A percentile compares a stretch with the other conserved stretches of the same genome.
These are phyloP conservation scores for Sogatella furcifera DNA, from an alignment of 1,140 invertebrate genomes.

Conservation along the genomic window DNA sequence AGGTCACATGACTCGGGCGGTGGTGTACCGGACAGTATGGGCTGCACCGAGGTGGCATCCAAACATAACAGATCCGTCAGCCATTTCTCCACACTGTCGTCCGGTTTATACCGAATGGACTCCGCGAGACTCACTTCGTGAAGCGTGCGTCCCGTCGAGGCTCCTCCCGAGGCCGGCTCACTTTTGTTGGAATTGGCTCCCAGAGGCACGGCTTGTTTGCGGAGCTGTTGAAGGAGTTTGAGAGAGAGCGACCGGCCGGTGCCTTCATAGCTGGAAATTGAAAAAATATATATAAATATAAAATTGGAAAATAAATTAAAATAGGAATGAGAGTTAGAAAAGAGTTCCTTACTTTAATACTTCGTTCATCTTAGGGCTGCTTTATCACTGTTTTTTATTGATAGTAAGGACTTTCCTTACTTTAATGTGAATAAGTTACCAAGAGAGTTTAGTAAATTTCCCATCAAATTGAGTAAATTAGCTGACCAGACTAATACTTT, in stretches of 20 bases:
- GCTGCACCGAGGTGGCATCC: constrained; percentile 58
- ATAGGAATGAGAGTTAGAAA: too few species aligned
- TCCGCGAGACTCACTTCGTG: constrained; percentile 62
- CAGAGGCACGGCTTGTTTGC: constrained; percentile 43
- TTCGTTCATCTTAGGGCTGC: too few species aligned
- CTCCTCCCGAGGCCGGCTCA: constrained; percentile 32
- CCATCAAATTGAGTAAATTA: too few species aligned
- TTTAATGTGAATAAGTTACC: too few species aligned
- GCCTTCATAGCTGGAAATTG: constrained; percentile 81
- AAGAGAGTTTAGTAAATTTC: too few species aligned
- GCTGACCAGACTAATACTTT: too few species aligned
- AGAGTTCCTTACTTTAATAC: too few species aligned
- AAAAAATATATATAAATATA: too few species aligned
- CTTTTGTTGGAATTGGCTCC: constrained; percentile 33
- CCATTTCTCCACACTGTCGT: constrained; percentile 88
- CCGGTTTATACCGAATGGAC: constrained; percentile 86
- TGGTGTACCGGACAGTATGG: constrained; percentile 67
- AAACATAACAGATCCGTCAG: constrained; percentile 85
- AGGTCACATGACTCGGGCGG: constrained; percentile 81
- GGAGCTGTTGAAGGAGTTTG: constrained; percentile 86
- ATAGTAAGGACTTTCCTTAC: too few species aligned
- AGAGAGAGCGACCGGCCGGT: constrained; percentile 92
- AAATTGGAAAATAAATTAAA: too few species aligned
- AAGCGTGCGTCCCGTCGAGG: constrained; percentile 39
- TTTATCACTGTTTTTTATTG: too few species aligned